phyloP scores from a whole-genome alignment of 2,888 invertebrate species.

The Drosophila pegasa region DNA sequence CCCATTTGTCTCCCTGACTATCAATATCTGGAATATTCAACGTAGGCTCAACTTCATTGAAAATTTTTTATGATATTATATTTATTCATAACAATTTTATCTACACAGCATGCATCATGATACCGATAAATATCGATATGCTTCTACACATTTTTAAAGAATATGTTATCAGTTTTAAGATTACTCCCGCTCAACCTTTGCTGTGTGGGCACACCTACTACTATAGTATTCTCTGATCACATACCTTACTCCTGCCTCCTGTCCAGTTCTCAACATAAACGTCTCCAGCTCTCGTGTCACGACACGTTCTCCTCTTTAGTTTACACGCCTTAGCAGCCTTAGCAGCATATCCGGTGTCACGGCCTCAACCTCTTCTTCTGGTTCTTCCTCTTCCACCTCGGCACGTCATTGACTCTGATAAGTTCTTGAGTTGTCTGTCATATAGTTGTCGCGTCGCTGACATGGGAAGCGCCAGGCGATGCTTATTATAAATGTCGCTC shows the following conservation, averaged over 20 bases:
- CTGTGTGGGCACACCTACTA: too few species aligned
- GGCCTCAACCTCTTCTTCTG: slow-evolving; percentile 2
- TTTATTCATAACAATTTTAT: too few species aligned
- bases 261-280: background rate
- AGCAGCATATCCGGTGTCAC: slow-evolving; percentile 56
- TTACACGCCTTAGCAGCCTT: background rate
- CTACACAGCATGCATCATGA: too few species aligned
- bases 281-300: background rate
- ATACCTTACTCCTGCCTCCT: background rate
- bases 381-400: slow-evolving; percentile 20
- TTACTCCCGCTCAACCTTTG: too few species aligned
- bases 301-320: background rate
- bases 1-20: too few species aligned
- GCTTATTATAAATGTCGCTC: slow-evolving; percentile 40
- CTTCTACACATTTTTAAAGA: too few species aligned
- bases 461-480: slow-evolving; percentile 70
- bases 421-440: slow-evolving; percentile 77
- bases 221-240: too few species aligned
- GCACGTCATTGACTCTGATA: slow-evolving; percentile 46
- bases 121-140: too few species aligned
- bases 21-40: background rate
- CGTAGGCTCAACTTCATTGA: too few species aligned
- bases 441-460: slow-evolving; percentile 76
- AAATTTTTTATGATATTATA: too few species aligned
- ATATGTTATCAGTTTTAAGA: too few species aligned